phyloP scores from a whole-genome alignment of 2,888 invertebrate species.

The Sinelater perroti region DNA sequence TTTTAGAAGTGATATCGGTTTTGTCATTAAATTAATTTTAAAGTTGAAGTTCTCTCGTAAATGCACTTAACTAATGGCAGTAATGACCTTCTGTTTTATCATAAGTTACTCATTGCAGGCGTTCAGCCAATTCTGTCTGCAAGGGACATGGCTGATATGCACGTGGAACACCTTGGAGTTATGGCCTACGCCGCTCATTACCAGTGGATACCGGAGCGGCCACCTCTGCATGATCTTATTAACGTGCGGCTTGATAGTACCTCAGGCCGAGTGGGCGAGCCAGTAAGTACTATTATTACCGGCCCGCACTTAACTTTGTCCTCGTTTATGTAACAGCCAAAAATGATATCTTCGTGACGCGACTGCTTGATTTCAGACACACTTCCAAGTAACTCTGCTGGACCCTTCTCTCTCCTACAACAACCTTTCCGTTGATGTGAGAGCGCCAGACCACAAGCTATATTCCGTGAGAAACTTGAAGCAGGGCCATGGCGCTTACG shows the following conservation, averaged over 20 bases:
- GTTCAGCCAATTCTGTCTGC: slow-evolving; percentile 91
- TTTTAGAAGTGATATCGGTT: too few relatives aligned
- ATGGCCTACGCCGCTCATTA: slow-evolving; percentile 97
- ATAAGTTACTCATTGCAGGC: slow-evolving; percentile 60
- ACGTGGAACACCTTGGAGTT: slow-evolving; percentile 95
- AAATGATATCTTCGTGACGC: neutral
- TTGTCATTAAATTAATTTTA: too few relatives aligned
- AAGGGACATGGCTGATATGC: slow-evolving; percentile 93
- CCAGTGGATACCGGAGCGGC: slow-evolving; percentile 87
- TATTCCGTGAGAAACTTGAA: slow-evolving; percentile 59
- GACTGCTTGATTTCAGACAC: slow-evolving; percentile 67
- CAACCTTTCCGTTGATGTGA: slow-evolving; percentile 55
- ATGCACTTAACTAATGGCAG: neutral
- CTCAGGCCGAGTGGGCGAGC: slow-evolving; percentile 86
- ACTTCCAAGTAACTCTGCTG: slow-evolving; percentile 79
- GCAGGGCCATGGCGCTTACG: slow-evolving; percentile 84
- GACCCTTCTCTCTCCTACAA: slow-evolving; percentile 61
- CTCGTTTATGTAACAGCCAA: slow-evolving; percentile 22
- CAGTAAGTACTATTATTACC: slow-evolving; percentile 65
- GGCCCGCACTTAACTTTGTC: slow-evolving; percentile 26
- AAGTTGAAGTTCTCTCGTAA: too few relatives aligned
- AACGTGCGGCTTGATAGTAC: slow-evolving; percentile 83
- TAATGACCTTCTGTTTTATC: slow-evolving; percentile 8
- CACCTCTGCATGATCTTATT: slow-evolving; percentile 84
- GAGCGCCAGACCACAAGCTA: slow-evolving; percentile 57